Evolutionary conservation across 2,888 invertebrate genomes (phyloP), one percentile per base, ranked within the genome.

Genomic region (Gryllus longicercus): DNA sequence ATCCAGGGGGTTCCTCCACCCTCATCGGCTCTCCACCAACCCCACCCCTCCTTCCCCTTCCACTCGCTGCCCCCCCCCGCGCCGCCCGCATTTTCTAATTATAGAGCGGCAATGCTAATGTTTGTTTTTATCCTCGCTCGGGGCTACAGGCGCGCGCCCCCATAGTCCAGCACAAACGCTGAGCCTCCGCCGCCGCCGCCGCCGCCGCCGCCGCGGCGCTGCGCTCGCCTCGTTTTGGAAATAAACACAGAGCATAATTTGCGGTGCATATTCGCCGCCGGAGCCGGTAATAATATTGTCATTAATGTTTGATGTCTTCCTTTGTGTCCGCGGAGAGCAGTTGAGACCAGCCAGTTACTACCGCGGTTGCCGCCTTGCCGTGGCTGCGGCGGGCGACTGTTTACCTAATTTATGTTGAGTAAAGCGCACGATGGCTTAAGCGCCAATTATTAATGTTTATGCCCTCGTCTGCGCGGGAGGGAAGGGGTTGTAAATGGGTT

Each of bases 51-150:
- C n/a, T 63, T 11, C 63, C 14, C 16, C n/a, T n/a, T 8, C 14
- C 63, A 11, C n/a, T 38, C 5, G 3, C 38, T 1, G 63, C 63
- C n/a, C 63, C 0, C 63, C n/a, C 3, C n/a, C n/a, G 16, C 63
- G n/a, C 63, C 63, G 14, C 63, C 63, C 38, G 38, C 63, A 63
- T 63, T 63, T 63, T 63, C 63, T 18, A 63, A 63, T 63, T 63
- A 63, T 63, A 63, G 63, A 63, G n/a, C 63, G 63, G 63, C 63
- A 63, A 63, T 63, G 63, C 63, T 63, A 63, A 63, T 63, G 63
- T 63, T 63, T 63, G 63, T 63, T 63, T 63, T 63, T 63, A 63
- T 63, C 63, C 63, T 63, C 63, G 63, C 63, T n/a, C 63, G n/a
- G n/a, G 63, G 63, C 63, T n/a, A n/a, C 63, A 63, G n/a, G 63